Percentiles rank a stretch among this genome's conserved stretches.
phyloP scores from a whole-genome alignment of 2,888 invertebrate genomes.

The Drosophila hawaiiensis region DNA sequence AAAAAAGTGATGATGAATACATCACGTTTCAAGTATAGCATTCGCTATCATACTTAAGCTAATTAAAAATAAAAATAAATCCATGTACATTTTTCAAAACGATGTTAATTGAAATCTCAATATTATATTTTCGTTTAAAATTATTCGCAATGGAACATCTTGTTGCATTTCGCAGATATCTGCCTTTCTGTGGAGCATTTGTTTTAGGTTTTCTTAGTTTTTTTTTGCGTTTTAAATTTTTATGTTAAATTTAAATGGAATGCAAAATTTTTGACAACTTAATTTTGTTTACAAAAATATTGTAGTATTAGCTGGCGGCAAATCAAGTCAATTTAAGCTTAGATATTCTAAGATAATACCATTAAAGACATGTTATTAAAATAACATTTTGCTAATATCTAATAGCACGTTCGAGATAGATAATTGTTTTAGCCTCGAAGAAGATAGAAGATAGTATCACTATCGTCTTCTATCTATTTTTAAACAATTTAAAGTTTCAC shows the following conservation, averaged over 20 bases:
- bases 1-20: not conserved
- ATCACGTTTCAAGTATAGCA: not conserved
- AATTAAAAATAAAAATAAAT: not conserved
- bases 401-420: not conserved
- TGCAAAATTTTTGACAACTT: not conserved
- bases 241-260: not conserved
- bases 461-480: not conserved
- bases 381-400: not conserved
- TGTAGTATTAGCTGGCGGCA: not conserved
- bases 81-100: not conserved
- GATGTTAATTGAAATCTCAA: no score
- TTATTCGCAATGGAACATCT: not conserved
- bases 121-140: not conserved
- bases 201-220: not conserved
- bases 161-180: not conserved
- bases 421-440: not conserved
- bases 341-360: not conserved
- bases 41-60: not conserved
- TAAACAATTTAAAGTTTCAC: constrained; percentile 25
- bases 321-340: not conserved
- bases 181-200: not conserved
- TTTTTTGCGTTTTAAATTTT: not conserved
- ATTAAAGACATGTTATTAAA: not conserved
- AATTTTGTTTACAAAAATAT: not conserved
- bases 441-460: not conserved